These are phyloP conservation scores for Lithobates sylvaticus DNA, from an alignment of 2,797 vertebrate species.

Conservation along the genomic window DNA sequence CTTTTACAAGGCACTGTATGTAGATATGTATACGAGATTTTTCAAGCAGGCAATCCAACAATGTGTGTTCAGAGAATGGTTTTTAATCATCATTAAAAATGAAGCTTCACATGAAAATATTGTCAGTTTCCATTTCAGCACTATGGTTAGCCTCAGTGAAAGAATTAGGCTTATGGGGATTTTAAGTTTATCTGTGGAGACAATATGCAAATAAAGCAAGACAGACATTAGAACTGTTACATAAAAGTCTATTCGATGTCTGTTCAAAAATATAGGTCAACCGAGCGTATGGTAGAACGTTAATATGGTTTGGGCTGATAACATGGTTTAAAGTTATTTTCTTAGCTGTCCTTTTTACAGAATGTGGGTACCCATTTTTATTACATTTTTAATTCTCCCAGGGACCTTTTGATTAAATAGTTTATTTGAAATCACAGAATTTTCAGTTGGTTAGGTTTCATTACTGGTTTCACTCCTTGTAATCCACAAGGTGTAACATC, in stretches of 20 bases:
- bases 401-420: too few species aligned
- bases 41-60: too few species aligned
- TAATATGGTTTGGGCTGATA: neutral
- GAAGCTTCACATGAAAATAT: slow-evolving; percentile 1
- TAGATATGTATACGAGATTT: too few species aligned
- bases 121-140: slow-evolving; percentile 26
- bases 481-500: too few species aligned
- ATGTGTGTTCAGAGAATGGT: too few species aligned
- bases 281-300: neutral
- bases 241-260: neutral
- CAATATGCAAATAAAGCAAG: neutral
- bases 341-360: too few species aligned
- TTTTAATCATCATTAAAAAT: too few species aligned
- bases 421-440: neutral
- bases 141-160: slow-evolving; percentile 14
- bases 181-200: slow-evolving; percentile 14
- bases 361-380: too few species aligned
- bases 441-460: neutral
- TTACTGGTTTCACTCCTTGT: neutral
- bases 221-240: slow-evolving; percentile 4
- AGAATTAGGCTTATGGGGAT: slow-evolving; percentile 11
- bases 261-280: slow-evolving; percentile 4
- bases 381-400: too few species aligned
- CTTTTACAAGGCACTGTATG: too few species aligned
- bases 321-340: neutral